phyloP scores from a whole-genome alignment of 1,140 invertebrate genomes.

The Drosophila equinoxialis region DNA sequence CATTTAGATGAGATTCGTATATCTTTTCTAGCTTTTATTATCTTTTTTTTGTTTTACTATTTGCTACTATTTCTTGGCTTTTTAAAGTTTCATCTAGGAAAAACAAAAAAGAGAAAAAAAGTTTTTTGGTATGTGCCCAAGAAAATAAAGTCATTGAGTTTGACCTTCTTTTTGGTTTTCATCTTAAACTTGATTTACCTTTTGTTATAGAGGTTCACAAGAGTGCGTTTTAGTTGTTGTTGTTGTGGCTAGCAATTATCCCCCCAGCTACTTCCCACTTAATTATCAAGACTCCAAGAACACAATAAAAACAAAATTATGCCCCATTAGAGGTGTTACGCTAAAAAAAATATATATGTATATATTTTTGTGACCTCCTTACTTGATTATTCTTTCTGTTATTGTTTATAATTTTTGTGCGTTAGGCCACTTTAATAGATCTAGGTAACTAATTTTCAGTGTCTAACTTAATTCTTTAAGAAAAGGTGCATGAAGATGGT shows the following conservation, averaged over 20 bases:
- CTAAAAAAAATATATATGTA: conserved; percentile 32
- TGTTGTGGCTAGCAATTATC: conserved; percentile 28
- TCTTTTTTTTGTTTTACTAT: background rate
- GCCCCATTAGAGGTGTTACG: conserved; percentile 67
- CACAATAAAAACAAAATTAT: conserved; percentile 71
- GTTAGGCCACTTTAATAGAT: background rate
- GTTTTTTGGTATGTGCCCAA: background rate
- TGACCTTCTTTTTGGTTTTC: conserved; percentile 51
- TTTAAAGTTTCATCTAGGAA: background rate
- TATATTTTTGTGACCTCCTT: conserved; percentile 1
- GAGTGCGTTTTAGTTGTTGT: conserved; percentile 13
- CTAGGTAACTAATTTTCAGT: background rate
- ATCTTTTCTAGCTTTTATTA: background rate
- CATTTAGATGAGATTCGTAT: background rate
- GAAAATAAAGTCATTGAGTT: conserved; percentile 32
- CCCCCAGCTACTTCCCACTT: conserved; percentile 67
- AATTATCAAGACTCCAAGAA: conserved; percentile 54
- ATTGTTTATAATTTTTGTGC: conserved; percentile 13
- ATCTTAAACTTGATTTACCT: conserved; percentile 46
- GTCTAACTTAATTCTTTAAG: background rate
- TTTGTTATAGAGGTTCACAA: conserved; percentile 46
- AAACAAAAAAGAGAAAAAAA: background rate
- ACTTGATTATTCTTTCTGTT: conserved; percentile 15
- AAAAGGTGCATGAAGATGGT: background rate
- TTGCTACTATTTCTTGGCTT: background rate